phyloP scores from a whole-genome alignment of 35 echinoderm and acorn worm genomes.

The Apostichopus japonicus region DNA sequence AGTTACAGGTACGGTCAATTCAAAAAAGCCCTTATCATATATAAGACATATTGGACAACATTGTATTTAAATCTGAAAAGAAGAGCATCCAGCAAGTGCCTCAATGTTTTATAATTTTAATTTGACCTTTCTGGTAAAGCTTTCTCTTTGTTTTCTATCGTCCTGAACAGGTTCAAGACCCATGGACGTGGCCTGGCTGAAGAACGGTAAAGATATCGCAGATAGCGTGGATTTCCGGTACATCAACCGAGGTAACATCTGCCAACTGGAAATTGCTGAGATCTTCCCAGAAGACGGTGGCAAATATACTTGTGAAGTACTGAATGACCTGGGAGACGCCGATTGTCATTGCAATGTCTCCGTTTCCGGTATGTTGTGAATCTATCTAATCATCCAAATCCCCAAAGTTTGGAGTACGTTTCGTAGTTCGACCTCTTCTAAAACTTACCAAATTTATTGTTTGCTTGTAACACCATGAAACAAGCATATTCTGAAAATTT shows the following conservation, averaged over 20 bases:
- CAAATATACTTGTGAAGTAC: conserved; percentile 95
- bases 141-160: neutral
- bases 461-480: too few species aligned
- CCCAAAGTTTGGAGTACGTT: too few species aligned
- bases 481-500: too few species aligned
- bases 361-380: conserved; percentile 67
- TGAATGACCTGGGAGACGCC: conserved; percentile 91
- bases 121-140: too few species aligned
- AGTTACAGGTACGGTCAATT: conserved; percentile 75
- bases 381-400: too few species aligned
- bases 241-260: conserved; percentile 79
- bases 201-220: conserved; percentile 88
- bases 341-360: conserved; percentile 72
- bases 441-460: too few species aligned
- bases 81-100: neutral
- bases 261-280: conserved; percentile 92
- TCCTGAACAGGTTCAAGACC: conserved; percentile 82
- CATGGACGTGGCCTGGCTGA: conserved; percentile 98
- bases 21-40: too few species aligned
- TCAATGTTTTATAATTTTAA: too few species aligned
- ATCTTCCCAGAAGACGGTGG: conserved; percentile 93
- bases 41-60: too few species aligned
- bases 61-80: too few species aligned
- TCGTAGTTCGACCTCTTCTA: too few species aligned
- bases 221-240: conserved; percentile 93